Percentiles rank a stretch among this genome's conserved stretches.
Evolutionary conservation across 2,797 vertebrate species (phyloP).

Genomic region (Anabacerthia variegaticeps): DNA sequence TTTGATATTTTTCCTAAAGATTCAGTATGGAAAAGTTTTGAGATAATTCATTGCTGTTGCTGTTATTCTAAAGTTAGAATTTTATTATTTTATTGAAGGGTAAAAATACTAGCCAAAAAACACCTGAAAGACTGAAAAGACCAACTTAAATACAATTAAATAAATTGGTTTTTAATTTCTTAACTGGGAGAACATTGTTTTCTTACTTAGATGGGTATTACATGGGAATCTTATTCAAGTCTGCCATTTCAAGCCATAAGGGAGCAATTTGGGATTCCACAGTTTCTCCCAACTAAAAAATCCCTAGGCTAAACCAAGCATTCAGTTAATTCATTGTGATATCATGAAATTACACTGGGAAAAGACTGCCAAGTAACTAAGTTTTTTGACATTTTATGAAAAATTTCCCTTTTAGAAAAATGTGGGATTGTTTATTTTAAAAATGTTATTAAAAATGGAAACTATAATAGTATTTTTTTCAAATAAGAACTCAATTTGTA

Average conservation of each 20-base stretch:
- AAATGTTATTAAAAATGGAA: background rate
- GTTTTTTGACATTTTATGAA: background rate
- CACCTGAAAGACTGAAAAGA: background rate
- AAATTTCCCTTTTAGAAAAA: background rate
- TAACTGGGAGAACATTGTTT: background rate
- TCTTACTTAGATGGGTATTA: background rate
- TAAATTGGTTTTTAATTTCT: background rate
- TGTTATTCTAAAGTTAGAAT: background rate
- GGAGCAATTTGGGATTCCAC: accelerated
- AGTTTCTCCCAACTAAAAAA: background rate
- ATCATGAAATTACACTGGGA: background rate
- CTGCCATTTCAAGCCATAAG: background rate
- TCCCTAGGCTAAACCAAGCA: background rate
- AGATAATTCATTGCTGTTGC: background rate
- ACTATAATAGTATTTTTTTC: accelerated
- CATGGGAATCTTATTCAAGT: background rate
- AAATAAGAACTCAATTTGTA: background rate
- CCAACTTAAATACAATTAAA: background rate
- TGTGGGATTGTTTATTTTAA: background rate
- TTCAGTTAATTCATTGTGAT: background rate
- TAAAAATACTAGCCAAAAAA: background rate
- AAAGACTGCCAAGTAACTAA: background rate
- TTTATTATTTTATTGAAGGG: background rate
- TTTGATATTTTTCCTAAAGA: background rate
- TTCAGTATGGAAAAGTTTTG: background rate